Conservation (phyloP, 2,797 vertebrate species). For the Euphonia xanthogaster region DNA sequence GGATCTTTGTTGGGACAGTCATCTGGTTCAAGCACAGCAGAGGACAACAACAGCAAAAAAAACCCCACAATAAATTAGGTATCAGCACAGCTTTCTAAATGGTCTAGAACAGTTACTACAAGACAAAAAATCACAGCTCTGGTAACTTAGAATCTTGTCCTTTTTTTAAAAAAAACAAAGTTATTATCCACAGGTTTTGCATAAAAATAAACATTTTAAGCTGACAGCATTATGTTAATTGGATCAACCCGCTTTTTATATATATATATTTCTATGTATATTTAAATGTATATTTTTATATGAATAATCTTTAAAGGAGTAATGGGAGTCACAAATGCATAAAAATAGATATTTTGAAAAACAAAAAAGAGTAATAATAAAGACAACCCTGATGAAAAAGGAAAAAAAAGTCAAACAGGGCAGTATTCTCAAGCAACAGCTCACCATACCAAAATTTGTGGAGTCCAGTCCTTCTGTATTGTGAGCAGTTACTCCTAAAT, state of each 20-base stretch:
- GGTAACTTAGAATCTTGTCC: conserved; percentile 7
- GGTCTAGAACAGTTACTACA: neutral
- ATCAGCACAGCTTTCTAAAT: conserved; percentile 34
- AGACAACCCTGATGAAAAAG: neutral
- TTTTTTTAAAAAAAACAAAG: neutral
- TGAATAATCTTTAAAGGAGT: conserved; percentile 35
- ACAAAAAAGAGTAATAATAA: neutral
- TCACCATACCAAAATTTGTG: neutral
- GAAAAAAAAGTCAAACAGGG: neutral
- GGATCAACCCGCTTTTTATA: neutral
- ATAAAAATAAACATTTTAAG: conserved; percentile 64
- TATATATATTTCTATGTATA: conserved; percentile 28
- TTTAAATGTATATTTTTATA: conserved; percentile 37
- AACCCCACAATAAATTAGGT: conserved; percentile 48
- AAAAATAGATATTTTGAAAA: conserved; percentile 59
- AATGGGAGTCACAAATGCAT: conserved; percentile 58
- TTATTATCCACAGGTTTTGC: conserved; percentile 29
- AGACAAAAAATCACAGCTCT: conserved; percentile 7
- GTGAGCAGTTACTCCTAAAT: conserved; percentile 7
- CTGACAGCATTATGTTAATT: neutral
- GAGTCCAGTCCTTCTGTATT: conserved; percentile 23
- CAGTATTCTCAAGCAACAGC: conserved; percentile 19
- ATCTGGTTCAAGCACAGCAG: conserved; percentile 42
- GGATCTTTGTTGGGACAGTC: conserved; percentile 38
- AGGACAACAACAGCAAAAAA: conserved; percentile 16